Percentiles rank a stretch among this genome's conserved stretches.
Evolutionary conservation across 2,797 vertebrate species (phyloP).

Genomic region (Momotus momota): DNA sequence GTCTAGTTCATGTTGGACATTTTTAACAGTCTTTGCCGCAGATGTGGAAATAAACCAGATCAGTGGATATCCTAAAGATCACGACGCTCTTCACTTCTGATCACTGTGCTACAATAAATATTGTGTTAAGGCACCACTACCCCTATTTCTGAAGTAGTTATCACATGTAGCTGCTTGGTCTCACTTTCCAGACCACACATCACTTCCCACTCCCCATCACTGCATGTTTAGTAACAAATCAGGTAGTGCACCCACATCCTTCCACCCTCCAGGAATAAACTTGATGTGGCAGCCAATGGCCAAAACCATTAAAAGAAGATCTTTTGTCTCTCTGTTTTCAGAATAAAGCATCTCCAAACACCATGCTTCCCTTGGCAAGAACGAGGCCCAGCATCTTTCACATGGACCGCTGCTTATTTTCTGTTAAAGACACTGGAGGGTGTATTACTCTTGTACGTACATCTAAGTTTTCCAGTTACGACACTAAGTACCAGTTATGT

Average conservation of each 20-base stretch:
- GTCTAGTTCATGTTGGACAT: background rate
- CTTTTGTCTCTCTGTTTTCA: background rate
- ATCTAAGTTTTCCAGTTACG: background rate
- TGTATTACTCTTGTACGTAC: fast-evolving
- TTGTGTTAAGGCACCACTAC: background rate
- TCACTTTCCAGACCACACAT: background rate
- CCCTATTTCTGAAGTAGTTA: background rate
- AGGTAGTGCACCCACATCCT: background rate
- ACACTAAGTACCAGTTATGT: background rate
- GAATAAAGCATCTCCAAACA: background rate
- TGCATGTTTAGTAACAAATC: background rate
- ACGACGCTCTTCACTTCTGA: background rate
- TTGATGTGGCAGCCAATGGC: background rate
- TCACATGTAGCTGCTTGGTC: background rate
- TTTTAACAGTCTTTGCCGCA: background rate
- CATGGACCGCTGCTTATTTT: fast-evolving
- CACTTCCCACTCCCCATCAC: background rate
- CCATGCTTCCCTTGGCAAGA: background rate
- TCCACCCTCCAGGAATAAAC: background rate
- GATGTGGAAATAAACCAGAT: background rate
- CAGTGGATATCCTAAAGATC: background rate
- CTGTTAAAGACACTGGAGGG: background rate
- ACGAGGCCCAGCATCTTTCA: background rate
- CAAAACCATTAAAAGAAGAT: background rate
- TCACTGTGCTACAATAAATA: background rate